Conservation (phyloP, 2,888 invertebrate species). For the Choristoneura rosaceana region DNA sequence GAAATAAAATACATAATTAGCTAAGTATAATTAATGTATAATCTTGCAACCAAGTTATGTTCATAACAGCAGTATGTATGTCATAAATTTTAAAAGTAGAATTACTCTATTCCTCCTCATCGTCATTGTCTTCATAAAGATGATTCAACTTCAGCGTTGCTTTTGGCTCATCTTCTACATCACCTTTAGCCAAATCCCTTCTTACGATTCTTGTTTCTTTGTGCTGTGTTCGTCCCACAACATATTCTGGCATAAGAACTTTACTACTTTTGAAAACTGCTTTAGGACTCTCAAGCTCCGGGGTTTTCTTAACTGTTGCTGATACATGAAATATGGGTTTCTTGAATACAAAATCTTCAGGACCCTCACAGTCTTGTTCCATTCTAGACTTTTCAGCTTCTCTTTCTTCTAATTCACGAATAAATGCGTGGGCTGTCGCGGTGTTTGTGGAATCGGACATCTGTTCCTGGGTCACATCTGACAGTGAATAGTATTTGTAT, state of each 20-base stretch:
- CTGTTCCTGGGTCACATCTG: slow-evolving; percentile 90
- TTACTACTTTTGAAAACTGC: slow-evolving; percentile 88
- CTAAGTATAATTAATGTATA: too few relatives aligned
- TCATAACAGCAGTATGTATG: not conserved
- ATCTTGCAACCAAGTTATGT: not conserved
- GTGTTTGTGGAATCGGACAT: slow-evolving; percentile 92
- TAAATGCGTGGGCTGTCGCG: slow-evolving; percentile 91
- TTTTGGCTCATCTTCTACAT: slow-evolving; percentile 54
- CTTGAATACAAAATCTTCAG: slow-evolving; percentile 63
- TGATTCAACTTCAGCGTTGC: slow-evolving; percentile 76
- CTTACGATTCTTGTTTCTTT: slow-evolving; percentile 70
- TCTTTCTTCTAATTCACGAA: slow-evolving; percentile 88
- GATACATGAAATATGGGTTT: slow-evolving; percentile 75
- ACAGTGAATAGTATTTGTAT: slow-evolving; percentile 92
- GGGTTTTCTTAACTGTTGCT: slow-evolving; percentile 62
- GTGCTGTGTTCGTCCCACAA: slow-evolving; percentile 88
- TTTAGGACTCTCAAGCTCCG: slow-evolving; percentile 54
- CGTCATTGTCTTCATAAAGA: slow-evolving; percentile 74
- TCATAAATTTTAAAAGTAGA: not conserved
- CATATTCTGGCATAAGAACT: slow-evolving; percentile 93
- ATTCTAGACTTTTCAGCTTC: slow-evolving; percentile 55
- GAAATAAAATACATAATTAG: too few relatives aligned
- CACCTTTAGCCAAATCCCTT: slow-evolving; percentile 46
- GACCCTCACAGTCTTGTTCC: slow-evolving; percentile 62
- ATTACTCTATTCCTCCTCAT: slow-evolving; percentile 44